These are phyloP conservation scores for Drosophila aldrichi DNA, from an alignment of 2,888 invertebrate genomes.

Conservation along the genomic window DNA sequence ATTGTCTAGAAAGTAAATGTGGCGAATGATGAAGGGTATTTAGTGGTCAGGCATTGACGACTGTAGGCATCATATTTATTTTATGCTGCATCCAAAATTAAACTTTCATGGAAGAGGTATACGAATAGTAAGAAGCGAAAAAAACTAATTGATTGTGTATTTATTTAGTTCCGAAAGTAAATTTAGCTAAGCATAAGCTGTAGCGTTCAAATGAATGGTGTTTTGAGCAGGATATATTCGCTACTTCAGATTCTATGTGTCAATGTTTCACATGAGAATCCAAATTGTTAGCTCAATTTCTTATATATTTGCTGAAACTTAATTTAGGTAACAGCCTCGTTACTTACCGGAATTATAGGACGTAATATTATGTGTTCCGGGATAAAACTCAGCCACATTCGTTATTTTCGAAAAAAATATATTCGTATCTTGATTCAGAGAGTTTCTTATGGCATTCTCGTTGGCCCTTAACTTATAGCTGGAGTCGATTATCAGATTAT, in stretches of 20 bases:
- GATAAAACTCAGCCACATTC: conserved; percentile 71
- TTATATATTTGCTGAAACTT: neutral
- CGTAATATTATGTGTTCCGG: conserved; percentile 61
- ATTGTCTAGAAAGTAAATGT: neutral
- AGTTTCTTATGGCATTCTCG: conserved; percentile 62
- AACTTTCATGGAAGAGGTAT: neutral
- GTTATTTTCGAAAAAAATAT: conserved; percentile 70
- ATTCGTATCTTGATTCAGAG: conserved; percentile 66
- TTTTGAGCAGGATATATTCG: neutral
- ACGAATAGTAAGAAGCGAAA: neutral
- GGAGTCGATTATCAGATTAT: conserved; percentile 69
- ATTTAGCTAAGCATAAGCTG: neutral
- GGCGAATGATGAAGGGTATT: neutral
- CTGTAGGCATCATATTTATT: neutral
- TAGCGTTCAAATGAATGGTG: fast-evolving
- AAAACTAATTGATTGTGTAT: too few relatives aligned
- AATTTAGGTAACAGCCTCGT: neutral
- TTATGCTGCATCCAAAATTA: neutral
- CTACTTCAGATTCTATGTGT: neutral
- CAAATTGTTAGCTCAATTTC: neutral
- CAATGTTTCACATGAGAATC: neutral
- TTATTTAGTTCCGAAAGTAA: neutral
- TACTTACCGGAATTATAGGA: conserved; percentile 65
- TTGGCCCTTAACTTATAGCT: conserved; percentile 67
- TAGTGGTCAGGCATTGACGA: neutral